These are phyloP conservation scores for Theretra japonica DNA, from an alignment of 2,888 invertebrate genomes.

Conservation along the genomic window DNA sequence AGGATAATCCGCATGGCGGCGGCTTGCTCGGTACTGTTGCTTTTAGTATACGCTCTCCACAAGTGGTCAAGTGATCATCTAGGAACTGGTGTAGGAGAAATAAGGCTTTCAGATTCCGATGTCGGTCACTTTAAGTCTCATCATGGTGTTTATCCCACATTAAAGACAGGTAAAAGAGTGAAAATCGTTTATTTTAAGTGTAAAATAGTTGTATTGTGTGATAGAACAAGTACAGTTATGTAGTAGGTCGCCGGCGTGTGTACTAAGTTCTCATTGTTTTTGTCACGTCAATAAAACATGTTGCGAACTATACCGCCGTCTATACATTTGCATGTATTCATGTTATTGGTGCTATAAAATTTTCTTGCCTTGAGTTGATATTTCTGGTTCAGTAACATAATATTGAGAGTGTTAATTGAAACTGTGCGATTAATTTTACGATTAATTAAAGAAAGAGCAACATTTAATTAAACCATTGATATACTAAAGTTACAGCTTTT, in stretches of 20 bases:
- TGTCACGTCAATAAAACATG: constrained; percentile 48
- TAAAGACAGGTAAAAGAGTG: constrained; percentile 67
- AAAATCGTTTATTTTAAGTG: background rate
- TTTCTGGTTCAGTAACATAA: constrained; percentile 26
- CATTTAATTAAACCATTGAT: background rate
- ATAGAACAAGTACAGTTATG: constrained; percentile 50
- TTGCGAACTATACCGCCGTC: constrained; percentile 21
- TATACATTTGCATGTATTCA: constrained; percentile 21
- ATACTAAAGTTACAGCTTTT: background rate
- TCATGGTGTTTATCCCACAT: constrained; percentile 68
- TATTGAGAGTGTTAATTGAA: background rate
- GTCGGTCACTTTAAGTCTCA: constrained; percentile 66
- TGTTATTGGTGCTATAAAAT: constrained; percentile 35
- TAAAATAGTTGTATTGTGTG: constrained; percentile 29
- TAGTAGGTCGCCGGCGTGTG: constrained; percentile 54
- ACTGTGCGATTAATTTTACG: background rate
- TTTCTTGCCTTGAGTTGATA: constrained; percentile 38
- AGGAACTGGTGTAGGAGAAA: constrained; percentile 46
- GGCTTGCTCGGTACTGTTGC: constrained; percentile 81
- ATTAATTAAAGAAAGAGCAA: background rate
- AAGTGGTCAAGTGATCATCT: constrained; percentile 84
- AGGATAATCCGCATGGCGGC: constrained; percentile 83
- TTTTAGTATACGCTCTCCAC: constrained; percentile 86
- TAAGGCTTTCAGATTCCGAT: constrained; percentile 50
- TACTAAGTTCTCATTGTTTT: constrained; percentile 46